Evolutionary conservation across 1,140 invertebrate genomes (phyloP).

Genomic region (Dreissena rostriformis): DNA sequence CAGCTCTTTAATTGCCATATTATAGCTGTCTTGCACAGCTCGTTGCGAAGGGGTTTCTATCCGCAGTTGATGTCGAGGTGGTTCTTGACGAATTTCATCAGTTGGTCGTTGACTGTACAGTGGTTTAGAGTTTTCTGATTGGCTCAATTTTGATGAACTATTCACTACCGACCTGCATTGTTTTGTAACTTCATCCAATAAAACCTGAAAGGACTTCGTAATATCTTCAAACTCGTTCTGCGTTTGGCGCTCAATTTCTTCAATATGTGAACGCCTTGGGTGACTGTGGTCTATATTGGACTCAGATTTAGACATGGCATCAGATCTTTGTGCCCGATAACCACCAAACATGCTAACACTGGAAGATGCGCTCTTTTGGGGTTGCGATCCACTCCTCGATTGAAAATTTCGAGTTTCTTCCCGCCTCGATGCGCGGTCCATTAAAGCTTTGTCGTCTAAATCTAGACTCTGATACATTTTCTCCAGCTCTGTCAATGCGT

Average conservation of each 20-base stretch:
- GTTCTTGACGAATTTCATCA: conserved; percentile 55
- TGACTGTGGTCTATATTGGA: conserved; percentile 27
- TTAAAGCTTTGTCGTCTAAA: conserved; percentile 62
- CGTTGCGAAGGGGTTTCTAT: conserved; percentile 17
- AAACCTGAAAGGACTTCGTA: conserved; percentile 75
- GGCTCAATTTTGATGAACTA: neutral
- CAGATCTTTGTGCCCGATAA: neutral
- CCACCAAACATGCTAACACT: neutral
- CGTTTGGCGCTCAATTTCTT: conserved; percentile 68
- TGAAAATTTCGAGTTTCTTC: conserved; percentile 47
- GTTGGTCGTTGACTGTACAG: conserved; percentile 44
- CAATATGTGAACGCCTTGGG: conserved; percentile 58
- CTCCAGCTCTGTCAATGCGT: conserved; percentile 74
- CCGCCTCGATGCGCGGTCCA: conserved; percentile 54
- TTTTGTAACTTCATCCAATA: conserved; percentile 72
- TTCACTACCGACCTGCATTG: conserved; percentile 44
- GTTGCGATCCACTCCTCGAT: conserved; percentile 20
- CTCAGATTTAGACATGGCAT: too few relatives aligned
- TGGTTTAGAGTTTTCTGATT: neutral
- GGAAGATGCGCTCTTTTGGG: neutral
- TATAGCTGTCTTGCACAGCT: conserved; percentile 34
- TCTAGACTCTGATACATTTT: conserved; percentile 73
- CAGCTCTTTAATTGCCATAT: conserved; percentile 48
- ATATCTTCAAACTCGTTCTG: conserved; percentile 76
- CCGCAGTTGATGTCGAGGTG: conserved; percentile 40